Conservation (phyloP, 1,140 invertebrate species). For the Heliconius nattereri region DNA sequence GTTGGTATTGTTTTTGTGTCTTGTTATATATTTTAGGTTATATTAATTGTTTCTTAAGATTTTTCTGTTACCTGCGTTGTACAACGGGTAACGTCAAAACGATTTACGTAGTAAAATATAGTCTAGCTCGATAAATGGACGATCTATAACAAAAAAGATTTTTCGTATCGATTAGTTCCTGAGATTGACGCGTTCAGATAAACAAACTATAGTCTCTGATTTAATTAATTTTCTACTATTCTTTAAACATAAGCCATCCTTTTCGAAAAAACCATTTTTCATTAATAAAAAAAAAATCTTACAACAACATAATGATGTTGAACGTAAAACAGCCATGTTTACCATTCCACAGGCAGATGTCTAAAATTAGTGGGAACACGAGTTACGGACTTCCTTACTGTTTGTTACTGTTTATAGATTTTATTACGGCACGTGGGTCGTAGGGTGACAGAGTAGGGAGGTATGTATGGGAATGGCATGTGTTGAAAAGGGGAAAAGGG, state of each 20-base stretch:
- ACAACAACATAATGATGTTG: background rate
- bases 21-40: background rate
- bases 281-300: background rate
- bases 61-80: too few relatives aligned
- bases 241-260: too few relatives aligned
- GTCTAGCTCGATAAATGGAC: too few relatives aligned
- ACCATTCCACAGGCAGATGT: slow-evolving; percentile 11
- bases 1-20: background rate
- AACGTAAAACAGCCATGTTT: slow-evolving; percentile 17
- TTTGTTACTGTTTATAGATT: slow-evolving; percentile 31
- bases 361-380: slow-evolving; percentile 21
- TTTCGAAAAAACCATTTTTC: background rate
- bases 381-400: slow-evolving; percentile 23
- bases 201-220: too few relatives aligned
- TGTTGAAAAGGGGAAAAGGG: background rate
- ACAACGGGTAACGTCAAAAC: too few relatives aligned
- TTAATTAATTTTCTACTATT: too few relatives aligned
- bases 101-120: too few relatives aligned
- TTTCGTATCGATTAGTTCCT: too few relatives aligned
- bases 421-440: slow-evolving; percentile 26
- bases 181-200: too few relatives aligned
- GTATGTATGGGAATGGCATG: slow-evolving; percentile 8
- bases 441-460: background rate
- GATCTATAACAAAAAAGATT: too few relatives aligned
- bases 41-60: too few relatives aligned